phyloP scores from a whole-genome alignment of 2,113 vertebrate genomes.

The Pseudolaguvia tuberculata region DNA sequence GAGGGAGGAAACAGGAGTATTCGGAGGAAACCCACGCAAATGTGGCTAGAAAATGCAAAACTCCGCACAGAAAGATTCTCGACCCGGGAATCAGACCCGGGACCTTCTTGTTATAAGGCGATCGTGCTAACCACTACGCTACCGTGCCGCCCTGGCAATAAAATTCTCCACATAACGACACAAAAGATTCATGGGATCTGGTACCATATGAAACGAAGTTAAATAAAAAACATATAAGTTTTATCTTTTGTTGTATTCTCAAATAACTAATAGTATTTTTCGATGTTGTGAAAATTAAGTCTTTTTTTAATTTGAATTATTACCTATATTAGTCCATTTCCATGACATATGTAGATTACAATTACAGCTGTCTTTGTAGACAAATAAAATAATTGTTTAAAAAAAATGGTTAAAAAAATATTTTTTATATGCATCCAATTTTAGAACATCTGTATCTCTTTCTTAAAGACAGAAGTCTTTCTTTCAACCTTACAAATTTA shows the following conservation, averaged over 20 bases:
- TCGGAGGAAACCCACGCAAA: too few relatives aligned
- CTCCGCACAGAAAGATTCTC: too few relatives aligned
- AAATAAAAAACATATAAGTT: not conserved
- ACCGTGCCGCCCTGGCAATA: too few relatives aligned
- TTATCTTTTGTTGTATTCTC: not conserved
- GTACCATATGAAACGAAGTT: not conserved
- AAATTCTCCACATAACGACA: too few relatives aligned
- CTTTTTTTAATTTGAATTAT: not conserved
- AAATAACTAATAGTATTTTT: not conserved
- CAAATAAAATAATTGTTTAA: too few relatives aligned
- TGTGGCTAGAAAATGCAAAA: too few relatives aligned
- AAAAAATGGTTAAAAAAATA: too few relatives aligned
- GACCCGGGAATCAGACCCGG: too few relatives aligned
- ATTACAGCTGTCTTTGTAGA: constrained; percentile 8
- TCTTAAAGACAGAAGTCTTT: not conserved
- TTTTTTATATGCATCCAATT: constrained; percentile 11
- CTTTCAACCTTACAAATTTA: too few relatives aligned
- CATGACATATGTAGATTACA: constrained; percentile 29
- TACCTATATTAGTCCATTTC: not conserved
- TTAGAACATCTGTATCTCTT: constrained; percentile 54
- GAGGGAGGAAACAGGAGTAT: too few relatives aligned
- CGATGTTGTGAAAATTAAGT: not conserved
- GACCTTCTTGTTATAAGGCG: too few relatives aligned
- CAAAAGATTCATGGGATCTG: not conserved
- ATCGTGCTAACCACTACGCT: too few relatives aligned